A percentile compares a stretch with the other conserved stretches of the same genome.
These are phyloP conservation scores for Dendroctonus valens DNA, from an alignment of 1,140 invertebrate species.

Conservation along the genomic window DNA sequence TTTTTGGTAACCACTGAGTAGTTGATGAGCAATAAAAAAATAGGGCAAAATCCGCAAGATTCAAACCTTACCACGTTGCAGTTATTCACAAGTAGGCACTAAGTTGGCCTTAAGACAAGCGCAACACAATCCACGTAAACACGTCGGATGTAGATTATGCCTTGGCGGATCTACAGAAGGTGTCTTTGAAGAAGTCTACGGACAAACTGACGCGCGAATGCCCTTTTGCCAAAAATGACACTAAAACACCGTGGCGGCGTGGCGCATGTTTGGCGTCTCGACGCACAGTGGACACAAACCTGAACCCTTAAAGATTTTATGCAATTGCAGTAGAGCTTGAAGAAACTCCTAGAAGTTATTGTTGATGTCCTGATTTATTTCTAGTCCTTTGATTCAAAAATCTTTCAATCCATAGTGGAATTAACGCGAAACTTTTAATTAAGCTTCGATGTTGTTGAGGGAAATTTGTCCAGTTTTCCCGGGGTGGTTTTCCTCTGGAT, in stretches of 20 bases:
- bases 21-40: too few species aligned
- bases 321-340: too few species aligned
- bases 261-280: constrained; percentile 20
- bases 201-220: constrained; percentile 23
- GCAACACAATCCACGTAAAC: constrained; percentile 11
- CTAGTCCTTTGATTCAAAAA: too few species aligned
- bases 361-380: too few species aligned
- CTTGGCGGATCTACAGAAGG: neutral
- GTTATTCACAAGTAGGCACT: neutral
- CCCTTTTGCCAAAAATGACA: constrained; percentile 21
- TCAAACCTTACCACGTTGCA: too few species aligned
- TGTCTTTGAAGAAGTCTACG: neutral
- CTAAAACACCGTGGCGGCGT: constrained; percentile 18
- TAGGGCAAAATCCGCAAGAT: too few species aligned
- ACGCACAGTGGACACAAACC: constrained; percentile 12
- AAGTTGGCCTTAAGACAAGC: neutral
- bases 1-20: too few species aligned
- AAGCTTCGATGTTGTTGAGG: neutral
- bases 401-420: too few species aligned
- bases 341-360: too few species aligned
- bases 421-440: too few species aligned
- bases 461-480: constrained; percentile 1
- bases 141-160: neutral
- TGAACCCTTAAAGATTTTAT: too few species aligned
- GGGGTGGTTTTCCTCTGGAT: neutral